A percentile compares a stretch with the other conserved stretches of the same genome.
phyloP scores from a whole-genome alignment of 1,140 invertebrate species.

The Drusus annulatus region DNA sequence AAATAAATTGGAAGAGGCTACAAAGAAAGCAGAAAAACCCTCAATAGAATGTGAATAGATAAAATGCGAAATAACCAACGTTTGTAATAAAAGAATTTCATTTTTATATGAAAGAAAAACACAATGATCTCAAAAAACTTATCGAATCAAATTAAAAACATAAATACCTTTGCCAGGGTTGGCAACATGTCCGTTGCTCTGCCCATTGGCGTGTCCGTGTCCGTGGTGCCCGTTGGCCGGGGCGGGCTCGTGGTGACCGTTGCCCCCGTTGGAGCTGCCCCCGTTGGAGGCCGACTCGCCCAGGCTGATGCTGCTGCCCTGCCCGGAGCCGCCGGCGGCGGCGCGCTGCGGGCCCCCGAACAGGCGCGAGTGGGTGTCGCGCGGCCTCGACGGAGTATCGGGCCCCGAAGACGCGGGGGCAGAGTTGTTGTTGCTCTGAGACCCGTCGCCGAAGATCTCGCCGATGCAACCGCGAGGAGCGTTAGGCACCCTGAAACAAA shows the following conservation, averaged over 20 bases:
- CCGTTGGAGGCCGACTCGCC: constrained; percentile 69
- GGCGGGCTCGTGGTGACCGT: constrained; percentile 63
- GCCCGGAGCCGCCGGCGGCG: constrained; percentile 48
- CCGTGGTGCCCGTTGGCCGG: constrained; percentile 66
- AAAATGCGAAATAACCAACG: not conserved
- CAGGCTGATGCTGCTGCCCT: constrained; percentile 62
- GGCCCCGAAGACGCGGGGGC: constrained; percentile 20
- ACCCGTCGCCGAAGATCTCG: constrained; percentile 69
- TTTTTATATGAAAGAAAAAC: not conserved
- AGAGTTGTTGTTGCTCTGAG: constrained; percentile 59
- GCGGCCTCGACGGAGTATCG: constrained; percentile 60
- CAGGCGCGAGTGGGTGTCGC: constrained; percentile 70
- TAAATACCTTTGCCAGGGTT: constrained; percentile 52
- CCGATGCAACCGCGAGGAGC: constrained; percentile 70
- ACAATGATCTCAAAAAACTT: not conserved
- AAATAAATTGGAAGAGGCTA: no score
- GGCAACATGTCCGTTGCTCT: constrained; percentile 61
- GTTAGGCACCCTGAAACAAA: constrained; percentile 68
- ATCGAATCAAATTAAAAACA: no score
- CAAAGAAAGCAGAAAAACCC: no score
- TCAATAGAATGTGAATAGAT: no score
- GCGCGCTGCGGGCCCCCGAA: constrained; percentile 64
- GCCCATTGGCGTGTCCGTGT: constrained; percentile 52
- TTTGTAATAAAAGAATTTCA: not conserved
- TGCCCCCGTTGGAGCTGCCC: constrained; percentile 60